These are phyloP conservation scores for Hylaeus anthracinus DNA, from an alignment of 1,140 invertebrate genomes.

Conservation along the genomic window DNA sequence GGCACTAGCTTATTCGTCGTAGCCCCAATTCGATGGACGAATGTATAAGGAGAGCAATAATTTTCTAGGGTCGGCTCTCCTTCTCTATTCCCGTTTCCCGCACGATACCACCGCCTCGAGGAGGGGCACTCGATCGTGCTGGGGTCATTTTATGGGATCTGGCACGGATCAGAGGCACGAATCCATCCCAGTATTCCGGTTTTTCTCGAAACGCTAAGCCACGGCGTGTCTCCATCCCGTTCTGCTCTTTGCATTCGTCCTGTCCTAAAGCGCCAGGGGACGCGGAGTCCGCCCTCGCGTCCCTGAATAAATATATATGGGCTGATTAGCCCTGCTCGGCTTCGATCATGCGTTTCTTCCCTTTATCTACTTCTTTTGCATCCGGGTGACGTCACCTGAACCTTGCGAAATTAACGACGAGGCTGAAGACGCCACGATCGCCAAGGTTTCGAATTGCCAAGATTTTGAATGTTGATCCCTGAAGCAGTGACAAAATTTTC, in stretches of 20 bases:
- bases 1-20: constrained; percentile 51
- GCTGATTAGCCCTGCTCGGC: constrained; percentile 74
- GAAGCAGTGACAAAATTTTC: no score
- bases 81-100: constrained; percentile 25
- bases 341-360: constrained; percentile 68
- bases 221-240: constrained; percentile 34
- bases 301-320: constrained; percentile 78
- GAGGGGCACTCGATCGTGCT: constrained; percentile 63
- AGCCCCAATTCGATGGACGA: constrained; percentile 65
- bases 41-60: constrained; percentile 80
- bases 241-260: constrained; percentile 44
- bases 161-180: constrained; percentile 71
- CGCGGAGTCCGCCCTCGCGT: constrained; percentile 66
- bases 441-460: no score
- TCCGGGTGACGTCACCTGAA: constrained; percentile 47
- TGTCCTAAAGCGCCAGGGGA: constrained; percentile 28
- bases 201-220: constrained; percentile 71
- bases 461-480: no score
- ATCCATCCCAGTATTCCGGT: constrained; percentile 71
- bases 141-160: constrained; percentile 80
- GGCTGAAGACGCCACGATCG: no score
- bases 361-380: constrained; percentile 51
- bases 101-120: constrained; percentile 35
- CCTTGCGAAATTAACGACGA: background rate
- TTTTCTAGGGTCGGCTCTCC: constrained; percentile 66